Conservation (phyloP, 2,113 vertebrate species). For the Antechinus stuartii region DNA sequence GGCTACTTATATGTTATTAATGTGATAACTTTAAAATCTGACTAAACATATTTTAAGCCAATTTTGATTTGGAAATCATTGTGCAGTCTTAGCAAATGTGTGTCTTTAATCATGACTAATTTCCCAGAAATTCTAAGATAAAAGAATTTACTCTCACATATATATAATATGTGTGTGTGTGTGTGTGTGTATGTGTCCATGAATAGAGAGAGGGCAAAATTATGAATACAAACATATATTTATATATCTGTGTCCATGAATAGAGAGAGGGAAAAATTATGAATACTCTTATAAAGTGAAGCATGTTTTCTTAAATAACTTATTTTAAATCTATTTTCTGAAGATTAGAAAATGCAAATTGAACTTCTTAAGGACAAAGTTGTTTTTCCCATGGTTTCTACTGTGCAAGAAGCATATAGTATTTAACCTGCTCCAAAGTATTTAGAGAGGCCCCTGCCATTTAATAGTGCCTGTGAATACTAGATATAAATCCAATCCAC, state of each 20-base stretch:
- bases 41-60: not conserved
- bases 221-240: not conserved
- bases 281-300: constrained; percentile 19
- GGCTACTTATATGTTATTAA: not conserved
- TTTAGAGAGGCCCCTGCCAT: not conserved
- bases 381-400: constrained; percentile 3
- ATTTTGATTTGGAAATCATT: not conserved
- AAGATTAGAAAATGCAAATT: constrained; percentile 8
- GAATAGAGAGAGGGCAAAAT: constrained; percentile 3
- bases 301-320: constrained; percentile 42
- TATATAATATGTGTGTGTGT: no score
- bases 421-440: not conserved
- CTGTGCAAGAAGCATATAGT: not conserved
- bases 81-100: not conserved
- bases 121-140: constrained; percentile 16
- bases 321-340: constrained; percentile 37
- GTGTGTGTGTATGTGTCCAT: no score
- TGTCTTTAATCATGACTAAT: not conserved
- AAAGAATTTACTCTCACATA: not conserved
- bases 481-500: constrained; percentile 38
- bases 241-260: not conserved
- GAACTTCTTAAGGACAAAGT: not conserved
- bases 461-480: constrained; percentile 8
- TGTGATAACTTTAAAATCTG: not conserved
- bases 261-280: constrained; percentile 8